Base-by-base conservation (phyloP, 1,140 invertebrate genomes). In the Drosophila bocqueti region DNA sequence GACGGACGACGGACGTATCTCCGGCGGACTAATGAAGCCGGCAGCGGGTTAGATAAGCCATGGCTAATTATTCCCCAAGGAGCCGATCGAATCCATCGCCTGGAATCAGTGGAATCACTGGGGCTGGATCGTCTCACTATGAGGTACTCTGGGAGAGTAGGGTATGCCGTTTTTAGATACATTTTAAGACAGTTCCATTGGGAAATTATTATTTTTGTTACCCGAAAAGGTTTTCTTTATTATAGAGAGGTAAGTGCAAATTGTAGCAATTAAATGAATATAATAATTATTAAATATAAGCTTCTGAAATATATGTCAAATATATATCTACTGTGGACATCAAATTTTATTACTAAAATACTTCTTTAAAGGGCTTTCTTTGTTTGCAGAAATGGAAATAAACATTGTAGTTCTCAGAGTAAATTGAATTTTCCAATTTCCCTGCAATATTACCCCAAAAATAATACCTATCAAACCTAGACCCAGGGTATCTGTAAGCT, bases 1-100 rank as follows among this genome's bases (percentile, higher is more conserved):
- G 16, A 16, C 31, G 4, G 42, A 45, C 42, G 24, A 18, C 2
- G 5, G 16, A 29, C 21, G 29, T 5, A 13, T 54, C 60, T 36
- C 49, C 16, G 29, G 11, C 29, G 40, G 31, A 49, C 63, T 64
- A 78, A 78, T 79, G 75, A 79, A 54, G 75, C 75, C 75, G 75
- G 66, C 75, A 71, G 45, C 38, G 54, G 29, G 31, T 69, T 78
- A 46, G 59, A 71, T 72, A 58, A 68, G 54, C 49, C 52, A 16
- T 46, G 66, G 29, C 85, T 90, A 90, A 89, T 89, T 89, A 89
- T 90, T 89, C 84, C 84, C 84, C 62, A 73, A 55, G 84, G 84
- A 66, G 4, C 4, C 10, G 45, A 31, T 16, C 18, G 62, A 69
- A 21, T 31, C 36, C 36, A 38, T 65, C 40, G 45, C 18, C 26